These are phyloP conservation scores for Chelon auratus DNA, from an alignment of 2,797 vertebrate genomes.

Conservation along the genomic window DNA sequence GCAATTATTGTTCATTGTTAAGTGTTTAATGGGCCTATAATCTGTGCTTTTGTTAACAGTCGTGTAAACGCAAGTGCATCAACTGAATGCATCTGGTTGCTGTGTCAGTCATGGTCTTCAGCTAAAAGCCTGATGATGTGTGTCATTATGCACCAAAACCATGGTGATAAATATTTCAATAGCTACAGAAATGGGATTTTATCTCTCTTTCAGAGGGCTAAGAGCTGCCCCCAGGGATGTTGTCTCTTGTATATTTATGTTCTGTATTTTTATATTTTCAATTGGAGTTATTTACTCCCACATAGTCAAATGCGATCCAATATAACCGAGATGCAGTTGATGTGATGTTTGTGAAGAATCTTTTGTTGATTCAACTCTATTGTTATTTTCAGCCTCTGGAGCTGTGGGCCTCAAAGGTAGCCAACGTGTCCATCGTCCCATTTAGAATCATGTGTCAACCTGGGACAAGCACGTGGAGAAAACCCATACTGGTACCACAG, in stretches of 20 bases:
- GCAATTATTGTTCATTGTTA: neutral
- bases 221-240: conserved; percentile 4
- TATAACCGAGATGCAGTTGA: neutral
- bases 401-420: neutral
- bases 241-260: conserved; percentile 12
- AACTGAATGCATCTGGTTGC: conserved; percentile 34
- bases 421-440: neutral
- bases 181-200: conserved; percentile 39
- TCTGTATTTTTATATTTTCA: conserved; percentile 13
- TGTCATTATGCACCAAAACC: conserved; percentile 45
- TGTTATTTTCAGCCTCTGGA: conserved; percentile 10
- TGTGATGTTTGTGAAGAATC: conserved; percentile 5
- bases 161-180: conserved; percentile 39
- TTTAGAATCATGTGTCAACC: no score
- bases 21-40: conserved; percentile 20
- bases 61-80: conserved; percentile 32
- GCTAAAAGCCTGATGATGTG: conserved; percentile 36
- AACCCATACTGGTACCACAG: no score
- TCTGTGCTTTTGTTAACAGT: conserved; percentile 9
- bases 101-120: conserved; percentile 22
- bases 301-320: neutral
- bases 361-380: conserved; percentile 9
- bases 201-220: neutral
- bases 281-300: neutral
- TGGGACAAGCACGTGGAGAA: neutral